phyloP scores from a whole-genome alignment of 2,888 invertebrate species.

The Sinhomidia bicolor region DNA sequence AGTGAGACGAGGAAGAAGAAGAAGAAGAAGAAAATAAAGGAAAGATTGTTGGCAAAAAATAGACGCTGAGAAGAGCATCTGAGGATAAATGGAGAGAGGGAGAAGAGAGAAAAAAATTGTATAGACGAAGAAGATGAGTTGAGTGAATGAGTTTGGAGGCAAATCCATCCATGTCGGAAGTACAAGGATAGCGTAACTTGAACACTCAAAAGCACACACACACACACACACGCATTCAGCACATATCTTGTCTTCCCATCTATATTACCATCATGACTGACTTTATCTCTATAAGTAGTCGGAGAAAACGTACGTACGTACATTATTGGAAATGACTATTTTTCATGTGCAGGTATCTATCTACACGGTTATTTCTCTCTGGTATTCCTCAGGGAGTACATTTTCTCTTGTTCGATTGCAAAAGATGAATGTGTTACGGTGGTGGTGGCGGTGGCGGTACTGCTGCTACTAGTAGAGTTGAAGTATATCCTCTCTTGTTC shows the following conservation, averaged over 20 bases:
- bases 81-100: conserved; percentile 25
- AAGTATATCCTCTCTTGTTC: neutral
- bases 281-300: conserved; percentile 12
- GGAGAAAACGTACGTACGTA: conserved; percentile 4
- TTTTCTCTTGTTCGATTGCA: conserved; percentile 55
- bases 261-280: conserved; percentile 1
- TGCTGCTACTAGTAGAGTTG: neutral
- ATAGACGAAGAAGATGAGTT: conserved; percentile 38
- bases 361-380: conserved; percentile 39
- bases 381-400: conserved; percentile 55
- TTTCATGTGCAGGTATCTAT: conserved; percentile 33
- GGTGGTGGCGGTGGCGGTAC: neutral
- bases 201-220: neutral
- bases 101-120: conserved; percentile 13
- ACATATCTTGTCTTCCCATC: neutral
- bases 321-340: conserved; percentile 38
- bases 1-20: conserved; percentile 54
- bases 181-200: conserved; percentile 44
- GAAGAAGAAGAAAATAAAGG: conserved; percentile 11
- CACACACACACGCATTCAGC: conserved; percentile 10
- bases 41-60: conserved; percentile 61
- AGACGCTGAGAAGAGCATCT: conserved; percentile 23
- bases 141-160: conserved; percentile 66
- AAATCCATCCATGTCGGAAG: conserved; percentile 69
- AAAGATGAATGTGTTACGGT: conserved; percentile 57